These are phyloP conservation scores for Drosophila burlai DNA, from an alignment of 1,140 invertebrate species.

Conservation along the genomic window DNA sequence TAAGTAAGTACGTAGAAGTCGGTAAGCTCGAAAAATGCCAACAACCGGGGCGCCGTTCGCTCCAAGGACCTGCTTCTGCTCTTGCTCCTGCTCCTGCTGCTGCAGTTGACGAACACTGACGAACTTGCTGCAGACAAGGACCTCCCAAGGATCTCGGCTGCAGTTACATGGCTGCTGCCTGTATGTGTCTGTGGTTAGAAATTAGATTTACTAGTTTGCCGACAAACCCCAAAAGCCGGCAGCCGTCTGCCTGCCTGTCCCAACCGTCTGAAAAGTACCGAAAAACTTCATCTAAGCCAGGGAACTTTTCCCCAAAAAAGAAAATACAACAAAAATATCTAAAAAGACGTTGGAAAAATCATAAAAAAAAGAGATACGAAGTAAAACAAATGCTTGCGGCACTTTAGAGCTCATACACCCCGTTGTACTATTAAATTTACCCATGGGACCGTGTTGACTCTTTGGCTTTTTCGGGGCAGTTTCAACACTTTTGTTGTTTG, in stretches of 20 bases:
- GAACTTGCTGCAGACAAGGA: conserved; percentile 57
- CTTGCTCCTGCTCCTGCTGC: not conserved
- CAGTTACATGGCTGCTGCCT: conserved; percentile 59
- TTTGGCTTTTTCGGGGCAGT: conserved; percentile 47
- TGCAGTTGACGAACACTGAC: conserved; percentile 74
- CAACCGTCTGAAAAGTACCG: conserved; percentile 49
- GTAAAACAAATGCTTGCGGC: conserved; percentile 72
- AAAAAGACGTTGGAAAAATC: conserved; percentile 19
- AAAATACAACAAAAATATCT: conserved; percentile 2
- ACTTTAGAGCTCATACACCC: conserved; percentile 54
- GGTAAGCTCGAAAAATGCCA: conserved; percentile 75
- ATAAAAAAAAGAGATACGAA: conserved; percentile 51
- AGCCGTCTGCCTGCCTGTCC: not conserved
- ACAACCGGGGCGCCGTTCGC: conserved; percentile 46
- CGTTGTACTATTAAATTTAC: conserved; percentile 72
- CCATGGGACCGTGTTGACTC: conserved; percentile 70
- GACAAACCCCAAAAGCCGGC: conserved; percentile 52
- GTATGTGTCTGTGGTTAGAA: conserved; percentile 62
- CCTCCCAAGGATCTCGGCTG: conserved; percentile 36
- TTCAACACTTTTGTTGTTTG: conserved; percentile 60
- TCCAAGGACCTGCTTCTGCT: conserved; percentile 19
- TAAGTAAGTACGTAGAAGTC: too few relatives aligned
- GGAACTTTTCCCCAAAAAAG: conserved; percentile 47
- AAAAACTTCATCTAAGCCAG: conserved; percentile 68
- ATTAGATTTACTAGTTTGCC: conserved; percentile 80